Evolutionary conservation across 2,888 invertebrate species (phyloP).

Genomic region (Bedellia somnulentella): DNA sequence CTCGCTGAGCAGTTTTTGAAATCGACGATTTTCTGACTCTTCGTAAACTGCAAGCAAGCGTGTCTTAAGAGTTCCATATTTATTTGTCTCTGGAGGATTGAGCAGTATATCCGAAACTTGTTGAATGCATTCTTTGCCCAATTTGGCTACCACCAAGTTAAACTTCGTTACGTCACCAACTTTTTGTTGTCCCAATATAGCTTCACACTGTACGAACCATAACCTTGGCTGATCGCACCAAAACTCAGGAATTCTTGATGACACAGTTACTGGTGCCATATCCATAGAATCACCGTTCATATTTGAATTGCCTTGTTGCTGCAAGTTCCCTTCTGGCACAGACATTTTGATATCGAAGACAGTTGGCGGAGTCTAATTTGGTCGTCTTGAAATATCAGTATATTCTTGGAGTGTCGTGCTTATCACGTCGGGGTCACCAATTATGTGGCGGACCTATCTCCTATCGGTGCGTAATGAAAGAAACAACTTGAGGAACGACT

Average conservation of each 20-base stretch:
- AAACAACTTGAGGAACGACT: no score
- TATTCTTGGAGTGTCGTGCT: no score
- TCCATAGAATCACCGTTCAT: no score
- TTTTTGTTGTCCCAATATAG: constrained; percentile 10
- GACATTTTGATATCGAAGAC: no score
- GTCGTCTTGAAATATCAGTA: no score
- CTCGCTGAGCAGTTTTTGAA: constrained; percentile 2
- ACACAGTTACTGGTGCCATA: constrained; percentile 8
- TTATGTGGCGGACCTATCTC: no score
- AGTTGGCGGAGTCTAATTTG: no score
- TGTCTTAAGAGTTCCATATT: neutral
- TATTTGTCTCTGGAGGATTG: neutral
- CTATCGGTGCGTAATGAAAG: no score
- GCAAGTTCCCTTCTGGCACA: no score
- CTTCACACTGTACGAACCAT: constrained; percentile 13
- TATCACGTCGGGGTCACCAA: no score
- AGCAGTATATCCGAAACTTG: constrained; percentile 6
- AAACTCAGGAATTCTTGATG: constrained; percentile 12
- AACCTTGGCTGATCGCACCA: constrained; percentile 12
- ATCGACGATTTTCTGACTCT: neutral
- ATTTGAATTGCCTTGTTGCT: no score
- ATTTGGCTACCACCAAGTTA: constrained; percentile 9
- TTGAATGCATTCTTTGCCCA: constrained; percentile 7
- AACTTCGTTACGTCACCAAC: constrained; percentile 9
- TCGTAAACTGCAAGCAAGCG: neutral